Percentiles rank a stretch among this genome's conserved stretches.
phyloP scores from a whole-genome alignment of 2,888 invertebrate species.

The Latheticus oryzae region DNA sequence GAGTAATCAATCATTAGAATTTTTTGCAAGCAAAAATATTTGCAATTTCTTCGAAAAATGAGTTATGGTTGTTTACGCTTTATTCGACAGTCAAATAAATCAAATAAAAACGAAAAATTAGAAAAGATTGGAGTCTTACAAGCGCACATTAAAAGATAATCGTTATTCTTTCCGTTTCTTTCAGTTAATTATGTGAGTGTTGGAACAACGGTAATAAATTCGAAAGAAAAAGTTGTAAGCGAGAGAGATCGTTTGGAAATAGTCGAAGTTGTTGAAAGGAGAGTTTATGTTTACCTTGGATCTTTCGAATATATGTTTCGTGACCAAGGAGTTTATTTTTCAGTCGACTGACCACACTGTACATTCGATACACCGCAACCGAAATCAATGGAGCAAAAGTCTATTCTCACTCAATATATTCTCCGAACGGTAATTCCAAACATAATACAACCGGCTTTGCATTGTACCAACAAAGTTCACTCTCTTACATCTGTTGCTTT shows the following conservation, averaged over 20 bases:
- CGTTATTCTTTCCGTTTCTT: conserved; percentile 4
- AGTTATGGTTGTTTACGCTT: conserved; percentile 53
- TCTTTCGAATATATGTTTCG: conserved; percentile 52
- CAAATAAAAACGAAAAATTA: conserved; percentile 37
- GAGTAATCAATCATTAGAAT: too few species aligned
- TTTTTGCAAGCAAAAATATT: too few species aligned
- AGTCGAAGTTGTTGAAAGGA: conserved; percentile 22
- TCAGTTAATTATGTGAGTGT: conserved; percentile 5
- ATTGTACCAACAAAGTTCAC: too few species aligned
- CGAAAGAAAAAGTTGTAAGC: conserved; percentile 22
- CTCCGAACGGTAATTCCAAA: conserved; percentile 33
- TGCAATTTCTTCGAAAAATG: conserved; percentile 48
- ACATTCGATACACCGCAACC: conserved; percentile 41
- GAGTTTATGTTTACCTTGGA: conserved; percentile 50
- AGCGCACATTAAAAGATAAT: conserved; percentile 9
- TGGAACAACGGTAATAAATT: conserved; percentile 4
- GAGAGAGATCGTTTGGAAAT: conserved; percentile 22
- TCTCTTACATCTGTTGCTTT: too few species aligned
- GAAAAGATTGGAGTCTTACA: conserved; percentile 5
- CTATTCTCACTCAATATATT: conserved; percentile 51
- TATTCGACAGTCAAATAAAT: conserved; percentile 51
- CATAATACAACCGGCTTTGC: conserved; percentile 24
- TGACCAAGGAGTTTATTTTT: conserved; percentile 58
- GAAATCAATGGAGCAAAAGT: conserved; percentile 53
- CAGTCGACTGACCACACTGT: conserved; percentile 52